Evolutionary conservation across 2,797 vertebrate genomes (phyloP).

Genomic region (Gephyroberyx darwinii): DNA sequence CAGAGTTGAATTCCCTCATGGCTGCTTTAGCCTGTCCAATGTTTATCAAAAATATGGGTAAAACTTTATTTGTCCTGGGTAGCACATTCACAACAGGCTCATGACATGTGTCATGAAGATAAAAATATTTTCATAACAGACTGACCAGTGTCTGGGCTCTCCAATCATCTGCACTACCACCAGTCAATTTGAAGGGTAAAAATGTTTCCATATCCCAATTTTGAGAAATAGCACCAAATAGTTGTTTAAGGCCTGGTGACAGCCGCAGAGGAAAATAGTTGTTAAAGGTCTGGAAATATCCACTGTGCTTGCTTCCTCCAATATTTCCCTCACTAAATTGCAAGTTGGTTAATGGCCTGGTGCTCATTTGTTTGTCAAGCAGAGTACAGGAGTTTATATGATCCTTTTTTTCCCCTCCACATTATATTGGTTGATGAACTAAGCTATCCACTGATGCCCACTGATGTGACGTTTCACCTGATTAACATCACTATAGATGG

Average conservation of each 20-base stretch:
- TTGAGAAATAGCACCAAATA: slow-evolving; percentile 15
- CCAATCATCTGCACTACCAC: neutral
- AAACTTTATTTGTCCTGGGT: neutral
- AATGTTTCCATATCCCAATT: slow-evolving; percentile 26
- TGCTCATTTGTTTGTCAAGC: slow-evolving; percentile 2
- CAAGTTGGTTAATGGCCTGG: slow-evolving; percentile 14
- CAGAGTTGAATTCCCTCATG: neutral
- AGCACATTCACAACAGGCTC: too few species aligned
- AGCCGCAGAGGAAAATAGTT: slow-evolving; percentile 41
- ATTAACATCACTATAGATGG: neutral
- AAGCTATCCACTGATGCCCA: neutral
- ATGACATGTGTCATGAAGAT: too few species aligned
- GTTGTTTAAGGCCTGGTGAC: slow-evolving; percentile 32
- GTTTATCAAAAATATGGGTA: neutral
- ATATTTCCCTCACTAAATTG: slow-evolving; percentile 25
- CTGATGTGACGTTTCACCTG: neutral
- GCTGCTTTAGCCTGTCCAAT: neutral
- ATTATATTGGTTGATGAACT: neutral
- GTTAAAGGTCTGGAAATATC: slow-evolving; percentile 41
- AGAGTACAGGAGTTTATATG: neutral
- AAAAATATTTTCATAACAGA: too few species aligned
- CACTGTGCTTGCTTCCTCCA: slow-evolving; percentile 35
- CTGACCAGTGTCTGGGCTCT: slow-evolving; percentile 6
- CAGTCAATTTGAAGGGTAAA: slow-evolving; percentile 1
- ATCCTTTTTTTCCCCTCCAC: neutral